Evolutionary conservation across 1,140 invertebrate species (phyloP).

Genomic region (Lepeophtheirus salmonis): DNA sequence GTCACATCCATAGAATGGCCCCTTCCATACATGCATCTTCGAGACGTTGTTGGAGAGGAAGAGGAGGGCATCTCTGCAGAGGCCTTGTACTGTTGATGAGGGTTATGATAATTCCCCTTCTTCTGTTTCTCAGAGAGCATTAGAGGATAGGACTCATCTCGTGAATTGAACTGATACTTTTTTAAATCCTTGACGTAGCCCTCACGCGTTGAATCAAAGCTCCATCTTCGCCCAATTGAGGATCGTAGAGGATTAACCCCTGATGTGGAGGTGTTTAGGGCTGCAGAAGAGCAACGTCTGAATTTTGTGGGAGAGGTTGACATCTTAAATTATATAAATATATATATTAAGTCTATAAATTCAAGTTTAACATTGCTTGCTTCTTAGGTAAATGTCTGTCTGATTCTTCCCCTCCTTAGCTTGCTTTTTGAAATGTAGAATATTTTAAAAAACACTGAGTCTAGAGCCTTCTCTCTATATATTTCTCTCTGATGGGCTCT

Average conservation of each 20-base stretch:
- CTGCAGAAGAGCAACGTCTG: not conserved
- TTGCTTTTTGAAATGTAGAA: too few species aligned
- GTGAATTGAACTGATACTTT: not conserved
- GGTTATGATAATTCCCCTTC: too few species aligned
- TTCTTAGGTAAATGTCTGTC: too few species aligned
- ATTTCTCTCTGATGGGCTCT: too few species aligned
- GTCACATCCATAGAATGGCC: not conserved
- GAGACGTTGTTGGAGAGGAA: not conserved
- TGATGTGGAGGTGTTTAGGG: not conserved
- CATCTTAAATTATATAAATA: too few species aligned
- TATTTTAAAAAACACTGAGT: too few species aligned
- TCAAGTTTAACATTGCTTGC: too few species aligned
- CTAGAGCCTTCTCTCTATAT: too few species aligned
- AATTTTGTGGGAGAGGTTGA: not conserved
- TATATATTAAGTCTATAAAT: too few species aligned
- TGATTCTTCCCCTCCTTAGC: too few species aligned
- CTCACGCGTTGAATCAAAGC: not conserved
- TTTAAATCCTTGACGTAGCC: conserved; percentile 12
- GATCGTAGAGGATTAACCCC: not conserved
- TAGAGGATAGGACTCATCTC: conserved; percentile 5
- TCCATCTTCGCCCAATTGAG: conserved; percentile 4
- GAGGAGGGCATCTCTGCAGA: not conserved
- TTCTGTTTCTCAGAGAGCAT: conserved; percentile 5
- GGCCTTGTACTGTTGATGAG: too few species aligned
- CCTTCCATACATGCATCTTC: not conserved